These are phyloP conservation scores for Dasyornis broadbenti DNA, from an alignment of 2,113 vertebrate genomes.

Conservation along the genomic window DNA sequence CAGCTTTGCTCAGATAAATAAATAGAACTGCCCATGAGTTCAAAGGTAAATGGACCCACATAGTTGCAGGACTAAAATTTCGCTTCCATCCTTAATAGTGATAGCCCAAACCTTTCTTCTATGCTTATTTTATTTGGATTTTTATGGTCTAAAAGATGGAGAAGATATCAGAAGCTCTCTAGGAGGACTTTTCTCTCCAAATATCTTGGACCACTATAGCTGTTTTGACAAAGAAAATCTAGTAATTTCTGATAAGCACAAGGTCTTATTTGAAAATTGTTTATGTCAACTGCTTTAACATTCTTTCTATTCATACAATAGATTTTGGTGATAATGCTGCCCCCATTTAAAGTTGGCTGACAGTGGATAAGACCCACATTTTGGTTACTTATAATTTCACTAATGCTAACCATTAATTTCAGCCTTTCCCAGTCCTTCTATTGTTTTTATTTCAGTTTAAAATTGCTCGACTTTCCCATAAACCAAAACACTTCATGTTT, in stretches of 20 bases:
- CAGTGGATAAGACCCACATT: not conserved
- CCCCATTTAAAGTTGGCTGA: not conserved
- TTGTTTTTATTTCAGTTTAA: not conserved
- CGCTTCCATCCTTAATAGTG: not conserved
- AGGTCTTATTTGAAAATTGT: not conserved
- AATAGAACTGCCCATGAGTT: not conserved
- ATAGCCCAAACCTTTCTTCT: not conserved
- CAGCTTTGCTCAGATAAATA: not conserved
- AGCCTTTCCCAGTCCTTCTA: not conserved
- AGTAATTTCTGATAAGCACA: not conserved
- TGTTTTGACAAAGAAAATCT: not conserved
- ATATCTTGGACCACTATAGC: not conserved
- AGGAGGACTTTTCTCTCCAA: not conserved
- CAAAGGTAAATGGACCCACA: not conserved
- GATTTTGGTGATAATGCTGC: not conserved
- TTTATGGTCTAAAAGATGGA: not conserved
- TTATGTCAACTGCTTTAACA: not conserved
- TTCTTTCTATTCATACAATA: not conserved
- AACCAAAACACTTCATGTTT: not conserved
- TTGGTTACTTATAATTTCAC: not conserved
- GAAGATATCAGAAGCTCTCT: not conserved
- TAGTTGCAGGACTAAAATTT: not conserved
- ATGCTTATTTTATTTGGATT: not conserved
- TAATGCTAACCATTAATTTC: not conserved
- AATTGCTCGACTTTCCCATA: not conserved